Conservation (phyloP, 2,113 vertebrate genomes). For the Melanostigma gelatinosum region DNA sequence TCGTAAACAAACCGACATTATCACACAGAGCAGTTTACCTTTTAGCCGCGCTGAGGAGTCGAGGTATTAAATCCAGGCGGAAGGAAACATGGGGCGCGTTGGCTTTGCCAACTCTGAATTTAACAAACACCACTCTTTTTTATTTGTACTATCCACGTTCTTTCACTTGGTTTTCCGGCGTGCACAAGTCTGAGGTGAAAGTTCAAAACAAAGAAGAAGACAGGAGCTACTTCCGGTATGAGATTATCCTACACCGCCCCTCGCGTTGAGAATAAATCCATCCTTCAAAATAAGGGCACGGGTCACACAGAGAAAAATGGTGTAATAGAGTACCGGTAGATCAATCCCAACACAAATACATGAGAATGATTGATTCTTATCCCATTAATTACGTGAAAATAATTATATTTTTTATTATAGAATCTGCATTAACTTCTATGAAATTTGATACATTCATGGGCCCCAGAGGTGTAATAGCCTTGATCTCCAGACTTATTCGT, state of each 20-base stretch:
- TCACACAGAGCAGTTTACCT: slow-evolving; percentile 37
- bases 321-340: neutral
- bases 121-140: neutral
- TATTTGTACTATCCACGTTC: slow-evolving; percentile 63
- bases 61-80: neutral
- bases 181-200: slow-evolving; percentile 48
- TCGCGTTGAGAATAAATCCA: neutral
- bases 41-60: neutral
- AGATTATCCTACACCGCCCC: slow-evolving; percentile 56
- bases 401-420: neutral
- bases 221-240: slow-evolving; percentile 24
- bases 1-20: slow-evolving; percentile 53
- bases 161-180: slow-evolving; percentile 35
- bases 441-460: too few species aligned
- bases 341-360: neutral
- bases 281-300: neutral
- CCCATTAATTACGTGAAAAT: neutral
- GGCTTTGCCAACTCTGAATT: neutral
- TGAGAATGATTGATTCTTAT: neutral
- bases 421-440: neutral
- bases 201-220: slow-evolving; percentile 30
- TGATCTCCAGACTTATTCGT: too few species aligned
- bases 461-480: too few species aligned
- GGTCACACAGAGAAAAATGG: neutral
- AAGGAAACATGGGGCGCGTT: neutral